These are phyloP conservation scores for Tuberolachnus salignus DNA, from an alignment of 2,888 invertebrate species.

Conservation along the genomic window DNA sequence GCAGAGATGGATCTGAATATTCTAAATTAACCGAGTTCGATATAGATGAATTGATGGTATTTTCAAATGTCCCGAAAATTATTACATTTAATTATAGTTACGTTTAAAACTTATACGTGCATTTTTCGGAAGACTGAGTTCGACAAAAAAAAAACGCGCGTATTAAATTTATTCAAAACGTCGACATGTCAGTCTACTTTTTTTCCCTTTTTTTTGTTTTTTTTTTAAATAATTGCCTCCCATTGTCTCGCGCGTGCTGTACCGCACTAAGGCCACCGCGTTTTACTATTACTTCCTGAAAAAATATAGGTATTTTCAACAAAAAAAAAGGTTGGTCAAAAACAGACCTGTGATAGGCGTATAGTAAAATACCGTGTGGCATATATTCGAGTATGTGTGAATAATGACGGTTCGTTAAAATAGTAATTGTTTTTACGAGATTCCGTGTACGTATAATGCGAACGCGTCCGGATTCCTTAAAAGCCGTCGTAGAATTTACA, in stretches of 20 bases:
- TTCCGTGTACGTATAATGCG: neutral
- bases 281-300: neutral
- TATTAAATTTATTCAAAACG: too few species aligned
- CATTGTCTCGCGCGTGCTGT: neutral
- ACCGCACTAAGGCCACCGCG: neutral
- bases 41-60: too few species aligned
- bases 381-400: conserved; percentile 12
- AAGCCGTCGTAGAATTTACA: too few species aligned
- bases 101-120: too few species aligned
- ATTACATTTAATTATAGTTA: too few species aligned
- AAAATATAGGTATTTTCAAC: neutral
- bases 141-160: too few species aligned
- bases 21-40: too few species aligned
- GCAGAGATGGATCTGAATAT: too few species aligned
- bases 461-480: neutral
- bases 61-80: too few species aligned
- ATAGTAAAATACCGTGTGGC: too few species aligned
- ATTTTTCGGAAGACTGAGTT: too few species aligned
- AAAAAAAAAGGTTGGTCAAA: neutral
- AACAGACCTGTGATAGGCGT: neutral
- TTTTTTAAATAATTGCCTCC: neutral
- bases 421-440: neutral
- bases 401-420: conserved; percentile 19
- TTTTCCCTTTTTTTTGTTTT: neutral
- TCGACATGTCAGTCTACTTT: neutral